Conservation (phyloP, 1,140 invertebrate genomes). For the Drosophila cardini region DNA sequence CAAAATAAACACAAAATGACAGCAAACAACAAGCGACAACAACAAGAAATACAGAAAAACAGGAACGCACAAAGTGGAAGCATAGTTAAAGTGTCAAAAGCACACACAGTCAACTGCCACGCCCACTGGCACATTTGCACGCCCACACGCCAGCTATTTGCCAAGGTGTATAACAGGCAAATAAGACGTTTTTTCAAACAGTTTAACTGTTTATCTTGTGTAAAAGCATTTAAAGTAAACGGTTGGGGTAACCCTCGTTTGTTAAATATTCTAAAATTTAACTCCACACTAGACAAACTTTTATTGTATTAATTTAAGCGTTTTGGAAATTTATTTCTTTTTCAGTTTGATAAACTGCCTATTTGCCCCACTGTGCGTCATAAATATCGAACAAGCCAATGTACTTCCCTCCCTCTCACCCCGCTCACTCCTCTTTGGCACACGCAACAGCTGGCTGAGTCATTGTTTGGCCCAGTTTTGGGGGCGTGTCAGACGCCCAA, state of each 20-base stretch:
- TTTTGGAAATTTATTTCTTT: background rate
- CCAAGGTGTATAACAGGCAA: slow-evolving; percentile 11
- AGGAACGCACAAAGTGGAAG: slow-evolving; percentile 58
- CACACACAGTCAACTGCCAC: slow-evolving; percentile 40
- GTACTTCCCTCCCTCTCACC: background rate
- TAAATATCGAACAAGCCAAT: slow-evolving; percentile 72
- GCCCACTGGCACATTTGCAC: background rate
- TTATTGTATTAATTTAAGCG: too few relatives aligned
- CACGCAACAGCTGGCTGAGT: slow-evolving; percentile 36
- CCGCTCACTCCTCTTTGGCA: background rate
- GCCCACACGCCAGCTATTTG: background rate
- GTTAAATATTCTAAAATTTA: background rate
- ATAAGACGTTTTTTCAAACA: background rate
- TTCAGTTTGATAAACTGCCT: background rate
- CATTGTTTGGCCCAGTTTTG: slow-evolving; percentile 1
- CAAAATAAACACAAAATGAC: slow-evolving; percentile 69
- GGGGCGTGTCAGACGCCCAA: slow-evolving; percentile 17
- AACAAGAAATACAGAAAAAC: slow-evolving; percentile 18
- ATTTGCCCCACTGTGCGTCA: slow-evolving; percentile 37
- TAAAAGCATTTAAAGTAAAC: background rate
- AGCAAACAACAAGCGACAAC: slow-evolving; percentile 60
- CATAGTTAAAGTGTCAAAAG: slow-evolving; percentile 79
- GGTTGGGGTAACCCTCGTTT: slow-evolving; percentile 41
- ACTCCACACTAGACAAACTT: background rate
- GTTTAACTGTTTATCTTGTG: slow-evolving; percentile 4